Evolutionary conservation across 2,113 vertebrate genomes (phyloP).

Genomic region (Hystrix cristata): DNA sequence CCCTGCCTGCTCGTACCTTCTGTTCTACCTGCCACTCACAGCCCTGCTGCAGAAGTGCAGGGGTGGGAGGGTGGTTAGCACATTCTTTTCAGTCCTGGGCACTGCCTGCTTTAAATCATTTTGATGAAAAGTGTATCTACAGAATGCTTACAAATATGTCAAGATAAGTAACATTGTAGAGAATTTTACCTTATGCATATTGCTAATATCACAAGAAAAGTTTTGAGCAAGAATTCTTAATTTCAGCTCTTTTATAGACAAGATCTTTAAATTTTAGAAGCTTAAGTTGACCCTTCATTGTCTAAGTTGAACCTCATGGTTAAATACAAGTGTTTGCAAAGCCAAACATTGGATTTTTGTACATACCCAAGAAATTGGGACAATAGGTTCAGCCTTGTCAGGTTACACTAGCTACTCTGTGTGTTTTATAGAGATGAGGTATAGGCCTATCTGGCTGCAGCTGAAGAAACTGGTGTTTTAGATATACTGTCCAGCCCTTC

Average conservation of each 20-base stretch:
- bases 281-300: not conserved
- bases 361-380: not conserved
- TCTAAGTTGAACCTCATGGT: not conserved
- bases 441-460: not conserved
- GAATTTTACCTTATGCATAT: constrained; percentile 13
- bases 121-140: not conserved
- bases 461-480: not conserved
- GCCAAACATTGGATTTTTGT: not conserved
- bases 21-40: not conserved
- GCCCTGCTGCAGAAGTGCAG: not conserved
- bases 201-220: not conserved
- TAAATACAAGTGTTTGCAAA: constrained; percentile 13
- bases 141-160: not conserved
- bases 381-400: not conserved
- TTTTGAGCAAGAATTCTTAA: constrained; percentile 32
- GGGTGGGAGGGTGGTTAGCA: not conserved
- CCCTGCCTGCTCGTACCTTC: not conserved
- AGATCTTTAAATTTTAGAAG: not conserved
- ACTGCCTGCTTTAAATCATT: not conserved
- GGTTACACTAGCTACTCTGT: not conserved
- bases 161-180: not conserved
- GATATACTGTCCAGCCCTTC: not conserved
- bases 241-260: not conserved
- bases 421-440: not conserved
- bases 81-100: constrained; percentile 1